Conservation (phyloP, 2,113 vertebrate species). For the Cheilinus undulatus region DNA sequence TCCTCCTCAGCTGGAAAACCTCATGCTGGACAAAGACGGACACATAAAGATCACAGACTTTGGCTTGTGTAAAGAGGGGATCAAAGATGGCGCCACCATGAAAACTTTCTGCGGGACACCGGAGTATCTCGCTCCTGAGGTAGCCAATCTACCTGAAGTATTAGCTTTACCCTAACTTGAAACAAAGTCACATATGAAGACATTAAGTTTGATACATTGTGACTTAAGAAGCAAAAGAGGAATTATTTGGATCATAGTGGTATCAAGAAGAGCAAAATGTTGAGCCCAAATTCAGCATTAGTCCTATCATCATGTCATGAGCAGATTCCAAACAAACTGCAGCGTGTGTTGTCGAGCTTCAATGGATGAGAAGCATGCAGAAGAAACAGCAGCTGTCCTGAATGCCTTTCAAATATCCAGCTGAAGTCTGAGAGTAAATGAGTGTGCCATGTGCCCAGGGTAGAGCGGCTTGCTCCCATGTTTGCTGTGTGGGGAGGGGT, state of each 20-base stretch:
- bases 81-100: slow-evolving; percentile 95
- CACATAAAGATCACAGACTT: slow-evolving; percentile 98
- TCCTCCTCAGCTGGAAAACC: slow-evolving; percentile 90
- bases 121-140: slow-evolving; percentile 95
- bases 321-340: slow-evolving; percentile 29
- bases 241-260: not conserved
- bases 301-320: slow-evolving; percentile 1
- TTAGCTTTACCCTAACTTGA: not conserved
- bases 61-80: slow-evolving; percentile 94
- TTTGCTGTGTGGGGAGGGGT: slow-evolving; percentile 56
- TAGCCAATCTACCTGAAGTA: slow-evolving; percentile 49
- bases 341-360: slow-evolving; percentile 48
- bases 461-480: slow-evolving; percentile 65
- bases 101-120: slow-evolving; percentile 96
- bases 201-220: not conserved
- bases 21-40: slow-evolving; percentile 96
- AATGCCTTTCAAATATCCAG: slow-evolving; percentile 77
- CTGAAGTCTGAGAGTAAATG: slow-evolving; percentile 70
- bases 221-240: not conserved
- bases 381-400: slow-evolving; percentile 73
- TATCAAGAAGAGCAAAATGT: not conserved
- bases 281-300: not conserved
- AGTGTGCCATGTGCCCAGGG: slow-evolving; percentile 67
- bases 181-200: not conserved
- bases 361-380: slow-evolving; percentile 55